Evolutionary conservation across 1,140 invertebrate genomes (phyloP), one percentile per base, ranked within the genome.

Genomic region (Macrotrachela quadricornifera): DNA sequence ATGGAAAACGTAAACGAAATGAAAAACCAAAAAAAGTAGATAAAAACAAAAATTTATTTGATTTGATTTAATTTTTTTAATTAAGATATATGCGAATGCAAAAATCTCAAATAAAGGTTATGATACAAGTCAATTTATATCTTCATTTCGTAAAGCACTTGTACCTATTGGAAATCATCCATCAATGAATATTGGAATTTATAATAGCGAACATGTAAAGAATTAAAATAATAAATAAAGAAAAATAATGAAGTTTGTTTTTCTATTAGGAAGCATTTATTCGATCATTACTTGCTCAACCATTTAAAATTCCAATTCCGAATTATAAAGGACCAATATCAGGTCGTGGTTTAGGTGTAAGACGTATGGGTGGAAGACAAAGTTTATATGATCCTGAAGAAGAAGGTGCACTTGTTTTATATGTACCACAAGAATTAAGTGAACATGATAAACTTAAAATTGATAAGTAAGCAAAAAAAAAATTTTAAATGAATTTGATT

Each of bases 351-450:
- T 67, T 90, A 10, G 85, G 85, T 1, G 73, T 87, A 45, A 71
- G 78, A 49, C 71, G 82, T 41, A 69, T 75, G 58, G 78, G 78
- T 15, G 73, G 77, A 2, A 72, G 80, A 59, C 75, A 79, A 56
- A 71, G 92, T 1, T 68, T 97, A 13, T 83, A 91, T 65, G 91
- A 99, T 73, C 92, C 94, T 0, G 77, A 81, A 61, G 88, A 81
- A 62, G 85, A 90, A 30, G 84, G 83, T 65, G 90, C 94, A 1
- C 70, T 99, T 4, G 79, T 99, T 15, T 72, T 99, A 14, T 96
- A 82, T 65, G 66, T 71, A 11, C 92, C 94, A 4, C 82, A 83
- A 13, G 75, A 78, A 60, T 69, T 85, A 41, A 78, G 79, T 39
- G 79, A 80, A 59, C 81, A 88, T 66, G 85, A 91, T 46, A 79